A percentile compares a stretch with the other conserved stretches of the same genome.
Evolutionary conservation across 92 coral and sea anemone species (phyloP).

Genomic region (Porites cylindrica): DNA sequence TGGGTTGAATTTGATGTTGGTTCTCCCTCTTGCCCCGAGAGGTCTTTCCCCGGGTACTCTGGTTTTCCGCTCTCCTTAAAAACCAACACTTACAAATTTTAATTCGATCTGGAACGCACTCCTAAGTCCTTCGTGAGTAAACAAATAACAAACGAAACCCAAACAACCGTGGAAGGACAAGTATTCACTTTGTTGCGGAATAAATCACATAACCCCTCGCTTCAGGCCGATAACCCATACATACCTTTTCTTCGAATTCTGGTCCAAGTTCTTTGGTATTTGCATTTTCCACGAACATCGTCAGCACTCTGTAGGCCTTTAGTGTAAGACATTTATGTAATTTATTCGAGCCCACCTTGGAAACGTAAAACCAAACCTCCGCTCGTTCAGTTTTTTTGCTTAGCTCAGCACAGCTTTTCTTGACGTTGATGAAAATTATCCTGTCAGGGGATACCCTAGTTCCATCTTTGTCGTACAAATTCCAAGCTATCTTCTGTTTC

Average conservation of each 20-base stretch:
- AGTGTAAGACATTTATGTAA: conserved; percentile 78
- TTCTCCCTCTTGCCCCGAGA: no score
- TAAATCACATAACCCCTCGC: no score
- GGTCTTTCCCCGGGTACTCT: no score
- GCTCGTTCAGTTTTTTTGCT: conserved; percentile 68
- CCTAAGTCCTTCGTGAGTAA: no score
- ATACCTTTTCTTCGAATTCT: conserved; percentile 86
- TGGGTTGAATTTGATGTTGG: no score
- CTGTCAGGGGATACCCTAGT: conserved; percentile 73
- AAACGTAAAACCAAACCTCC: conserved; percentile 85
- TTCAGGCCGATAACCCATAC: background rate
- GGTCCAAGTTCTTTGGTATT: conserved; percentile 79
- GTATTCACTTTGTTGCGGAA: no score
- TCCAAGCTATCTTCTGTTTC: conserved; percentile 79
- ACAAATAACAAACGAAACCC: no score
- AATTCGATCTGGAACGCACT: no score
- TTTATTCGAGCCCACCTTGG: conserved; percentile 54
- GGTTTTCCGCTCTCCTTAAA: no score
- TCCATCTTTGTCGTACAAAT: conserved; percentile 74
- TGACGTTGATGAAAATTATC: conserved; percentile 74
- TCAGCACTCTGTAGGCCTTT: conserved; percentile 78
- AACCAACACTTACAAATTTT: no score
- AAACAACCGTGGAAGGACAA: no score
- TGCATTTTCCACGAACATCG: conserved; percentile 79
- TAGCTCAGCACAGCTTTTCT: conserved; percentile 81